Conservation (phyloP, 2,797 vertebrate genomes). For the Odontamblyopus rebecca region DNA sequence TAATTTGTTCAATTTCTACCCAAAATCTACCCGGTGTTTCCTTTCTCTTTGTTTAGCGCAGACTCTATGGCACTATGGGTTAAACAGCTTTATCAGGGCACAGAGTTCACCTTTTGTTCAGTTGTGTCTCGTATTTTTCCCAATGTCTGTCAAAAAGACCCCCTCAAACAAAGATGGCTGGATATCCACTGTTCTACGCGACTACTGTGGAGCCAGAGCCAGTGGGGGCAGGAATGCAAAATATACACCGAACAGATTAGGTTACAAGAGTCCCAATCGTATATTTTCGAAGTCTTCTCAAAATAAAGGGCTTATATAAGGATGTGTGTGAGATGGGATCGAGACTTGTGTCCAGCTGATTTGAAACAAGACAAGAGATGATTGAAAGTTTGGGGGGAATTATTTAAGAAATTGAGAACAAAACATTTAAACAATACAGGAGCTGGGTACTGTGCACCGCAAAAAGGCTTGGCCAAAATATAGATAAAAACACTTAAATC, state of each 20-base stretch:
- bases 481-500: too few species aligned
- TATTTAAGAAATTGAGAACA: not conserved
- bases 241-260: not conserved
- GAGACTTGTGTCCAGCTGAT: not conserved
- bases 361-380: not conserved
- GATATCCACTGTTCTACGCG: not conserved
- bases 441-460: too few species aligned
- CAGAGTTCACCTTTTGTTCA: slow-evolving; percentile 16
- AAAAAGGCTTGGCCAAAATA: too few species aligned
- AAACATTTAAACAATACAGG: too few species aligned
- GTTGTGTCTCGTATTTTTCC: not conserved
- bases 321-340: not conserved
- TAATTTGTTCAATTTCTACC: slow-evolving; percentile 10
- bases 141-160: not conserved
- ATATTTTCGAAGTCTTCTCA: slow-evolving; percentile 1
- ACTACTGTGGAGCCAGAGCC: not conserved
- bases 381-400: not conserved
- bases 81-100: slow-evolving; percentile 17
- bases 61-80: slow-evolving; percentile 3
- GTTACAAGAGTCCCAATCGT: not conserved
- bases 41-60: slow-evolving; percentile 8
- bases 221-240: not conserved
- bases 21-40: not conserved
- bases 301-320: slow-evolving; percentile 1
- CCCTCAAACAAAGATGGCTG: not conserved